Percentiles rank a stretch among this genome's conserved stretches.
These are phyloP conservation scores for Nerophis ophidion DNA, from an alignment of 2,113 vertebrate genomes.

Conservation along the genomic window DNA sequence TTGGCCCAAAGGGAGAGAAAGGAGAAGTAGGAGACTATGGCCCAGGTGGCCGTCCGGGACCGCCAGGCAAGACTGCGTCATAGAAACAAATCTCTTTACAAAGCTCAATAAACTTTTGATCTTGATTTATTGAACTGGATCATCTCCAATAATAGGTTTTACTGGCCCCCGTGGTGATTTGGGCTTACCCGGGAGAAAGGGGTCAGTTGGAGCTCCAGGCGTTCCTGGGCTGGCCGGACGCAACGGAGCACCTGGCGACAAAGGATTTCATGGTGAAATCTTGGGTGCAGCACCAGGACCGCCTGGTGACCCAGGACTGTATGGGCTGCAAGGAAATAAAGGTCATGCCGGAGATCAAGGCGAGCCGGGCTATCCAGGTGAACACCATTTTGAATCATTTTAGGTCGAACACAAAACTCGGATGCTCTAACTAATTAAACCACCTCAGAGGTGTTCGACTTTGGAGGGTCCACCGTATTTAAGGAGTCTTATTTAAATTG, in stretches of 20 bases:
- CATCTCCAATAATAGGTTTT: conserved; percentile 73
- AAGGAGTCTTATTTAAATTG: neutral
- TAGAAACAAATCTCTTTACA: neutral
- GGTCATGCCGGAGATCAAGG: conserved; percentile 76
- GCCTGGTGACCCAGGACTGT: conserved; percentile 74
- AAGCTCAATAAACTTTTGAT: neutral
- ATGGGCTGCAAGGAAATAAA: conserved; percentile 74
- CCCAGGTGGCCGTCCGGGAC: conserved; percentile 75
- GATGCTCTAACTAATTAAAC: neutral
- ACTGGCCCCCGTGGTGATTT: conserved; percentile 78
- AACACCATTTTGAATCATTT: conserved; percentile 7
- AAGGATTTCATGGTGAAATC: conserved; percentile 80
- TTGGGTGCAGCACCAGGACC: conserved; percentile 76
- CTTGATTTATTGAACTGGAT: neutral
- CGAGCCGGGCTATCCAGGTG: conserved; percentile 76
- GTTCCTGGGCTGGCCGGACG: conserved; percentile 69
- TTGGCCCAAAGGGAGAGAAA: conserved; percentile 74
- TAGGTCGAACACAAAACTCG: neutral
- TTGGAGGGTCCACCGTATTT: too few species aligned
- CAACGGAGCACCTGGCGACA: conserved; percentile 70
- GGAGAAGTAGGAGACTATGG: conserved; percentile 83
- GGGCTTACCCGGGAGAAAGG: conserved; percentile 75
- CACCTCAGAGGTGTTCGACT: too few species aligned
- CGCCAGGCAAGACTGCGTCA: conserved; percentile 69
- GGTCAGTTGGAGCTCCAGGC: conserved; percentile 73